phyloP scores from a whole-genome alignment of 30 jellyfish, hydroid and myxozoan species.

The Nemopilema nomurai region DNA sequence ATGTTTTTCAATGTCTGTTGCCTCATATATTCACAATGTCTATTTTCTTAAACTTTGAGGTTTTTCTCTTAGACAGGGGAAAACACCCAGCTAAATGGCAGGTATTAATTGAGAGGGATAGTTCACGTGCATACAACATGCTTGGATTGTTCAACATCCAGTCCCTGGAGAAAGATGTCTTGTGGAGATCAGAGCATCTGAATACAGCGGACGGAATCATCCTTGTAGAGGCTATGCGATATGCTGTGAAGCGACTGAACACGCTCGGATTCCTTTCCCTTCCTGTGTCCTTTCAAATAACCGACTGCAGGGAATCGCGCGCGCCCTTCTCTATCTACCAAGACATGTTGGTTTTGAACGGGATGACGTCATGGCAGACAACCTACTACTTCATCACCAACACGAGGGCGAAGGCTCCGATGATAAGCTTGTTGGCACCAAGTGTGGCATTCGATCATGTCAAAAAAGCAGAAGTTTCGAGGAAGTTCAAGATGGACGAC shows the following conservation, averaged over 20 bases:
- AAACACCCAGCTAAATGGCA: slow-evolving; percentile 5
- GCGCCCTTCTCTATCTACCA: slow-evolving; percentile 28
- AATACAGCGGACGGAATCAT: slow-evolving; percentile 17
- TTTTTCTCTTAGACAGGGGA: slow-evolving; percentile 4
- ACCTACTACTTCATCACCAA: slow-evolving; percentile 11
- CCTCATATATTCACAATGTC: no score
- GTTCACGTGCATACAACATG: neutral
- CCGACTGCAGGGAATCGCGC: slow-evolving; percentile 33
- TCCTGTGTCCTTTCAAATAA: slow-evolving; percentile 1
- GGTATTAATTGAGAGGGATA: no score
- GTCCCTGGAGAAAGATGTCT: neutral
- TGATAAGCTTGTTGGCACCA: slow-evolving; percentile 15
- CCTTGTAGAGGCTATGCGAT: slow-evolving; percentile 27
- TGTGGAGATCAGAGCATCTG: slow-evolving; percentile 5
- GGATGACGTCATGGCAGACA: slow-evolving; percentile 35
- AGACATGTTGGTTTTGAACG: slow-evolving; percentile 12
- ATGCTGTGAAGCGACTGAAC: neutral
- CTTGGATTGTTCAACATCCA: slow-evolving; percentile 19
- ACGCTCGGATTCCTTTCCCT: slow-evolving; percentile 1
- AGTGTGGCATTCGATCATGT: slow-evolving; percentile 11
- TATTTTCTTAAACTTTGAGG: no score
- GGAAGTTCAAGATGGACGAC: neutral
- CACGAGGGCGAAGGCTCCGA: slow-evolving; percentile 13
- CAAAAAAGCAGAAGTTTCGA: neutral
- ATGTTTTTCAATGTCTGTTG: no score